Evolutionary conservation across 2,797 vertebrate genomes (phyloP).

Genomic region (Anguilla anguilla): DNA sequence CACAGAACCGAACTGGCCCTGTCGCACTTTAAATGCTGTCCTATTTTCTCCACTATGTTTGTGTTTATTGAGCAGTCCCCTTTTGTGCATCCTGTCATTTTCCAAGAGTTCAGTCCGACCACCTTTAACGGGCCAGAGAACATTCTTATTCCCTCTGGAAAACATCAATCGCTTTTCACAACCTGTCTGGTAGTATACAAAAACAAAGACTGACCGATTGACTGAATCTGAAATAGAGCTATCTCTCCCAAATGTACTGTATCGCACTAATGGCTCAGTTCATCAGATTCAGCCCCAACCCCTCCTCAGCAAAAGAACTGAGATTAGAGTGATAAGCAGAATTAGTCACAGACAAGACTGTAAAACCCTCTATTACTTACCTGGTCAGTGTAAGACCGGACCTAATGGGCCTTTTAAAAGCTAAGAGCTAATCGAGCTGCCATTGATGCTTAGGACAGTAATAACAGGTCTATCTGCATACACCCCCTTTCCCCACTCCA

Average conservation of each 20-base stretch:
- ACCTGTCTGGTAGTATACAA: background rate
- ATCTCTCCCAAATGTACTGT: background rate
- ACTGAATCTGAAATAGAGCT: background rate
- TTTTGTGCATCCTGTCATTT: background rate
- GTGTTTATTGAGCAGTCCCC: background rate
- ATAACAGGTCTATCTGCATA: constrained; percentile 40
- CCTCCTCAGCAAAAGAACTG: background rate
- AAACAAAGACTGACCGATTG: background rate
- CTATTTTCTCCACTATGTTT: background rate
- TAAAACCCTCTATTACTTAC: constrained; percentile 3
- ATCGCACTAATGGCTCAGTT: background rate
- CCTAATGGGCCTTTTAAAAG: constrained; percentile 48
- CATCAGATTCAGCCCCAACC: background rate
- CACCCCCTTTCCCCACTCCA: constrained; percentile 41
- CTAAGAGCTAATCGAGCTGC: constrained; percentile 59
- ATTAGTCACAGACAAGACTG: background rate
- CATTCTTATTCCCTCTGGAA: background rate
- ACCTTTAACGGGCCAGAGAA: background rate
- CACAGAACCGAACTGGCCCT: background rate
- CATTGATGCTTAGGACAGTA: constrained; percentile 54
- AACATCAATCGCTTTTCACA: background rate
- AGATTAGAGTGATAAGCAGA: background rate
- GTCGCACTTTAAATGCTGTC: background rate
- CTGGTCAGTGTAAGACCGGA: background rate
- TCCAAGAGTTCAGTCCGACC: background rate